Conservation (phyloP, 2,113 vertebrate genomes). For the Actenoides lindsayi region DNA sequence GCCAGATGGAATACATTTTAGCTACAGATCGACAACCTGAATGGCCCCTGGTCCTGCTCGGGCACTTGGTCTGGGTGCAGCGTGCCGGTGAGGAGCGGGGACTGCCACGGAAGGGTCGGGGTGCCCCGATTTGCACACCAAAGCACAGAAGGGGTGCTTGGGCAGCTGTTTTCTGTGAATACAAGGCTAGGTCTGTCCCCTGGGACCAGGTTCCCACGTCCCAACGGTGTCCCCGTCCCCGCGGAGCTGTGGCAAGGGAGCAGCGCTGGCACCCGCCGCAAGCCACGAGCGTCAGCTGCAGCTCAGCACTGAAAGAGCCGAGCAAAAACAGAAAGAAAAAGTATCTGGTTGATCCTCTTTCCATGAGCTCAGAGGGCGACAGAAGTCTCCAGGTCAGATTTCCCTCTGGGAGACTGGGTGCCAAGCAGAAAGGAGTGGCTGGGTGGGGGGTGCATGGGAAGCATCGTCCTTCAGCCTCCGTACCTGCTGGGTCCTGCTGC, state of each 20-base stretch:
- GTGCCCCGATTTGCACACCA: neutral
- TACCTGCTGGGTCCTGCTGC: neutral
- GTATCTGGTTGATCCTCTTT: conserved; percentile 52
- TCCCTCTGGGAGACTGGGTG: neutral
- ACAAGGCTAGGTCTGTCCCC: neutral
- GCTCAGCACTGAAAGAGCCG: neutral
- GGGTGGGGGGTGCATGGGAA: neutral
- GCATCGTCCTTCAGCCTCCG: neutral
- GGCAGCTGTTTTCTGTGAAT: fast-evolving
- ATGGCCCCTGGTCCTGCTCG: neutral
- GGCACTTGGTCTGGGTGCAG: fast-evolving
- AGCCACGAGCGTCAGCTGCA: neutral
- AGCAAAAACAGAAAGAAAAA: conserved; percentile 13
- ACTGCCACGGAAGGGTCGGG: neutral
- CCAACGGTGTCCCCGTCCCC: fast-evolving
- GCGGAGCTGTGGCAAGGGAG: neutral
- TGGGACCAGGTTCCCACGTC: neutral
- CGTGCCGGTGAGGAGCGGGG: fast-evolving
- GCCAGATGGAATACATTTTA: neutral
- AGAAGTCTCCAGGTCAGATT: conserved; percentile 47
- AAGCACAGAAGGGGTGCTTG: neutral
- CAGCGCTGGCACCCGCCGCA: neutral
- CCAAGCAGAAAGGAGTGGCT: neutral
- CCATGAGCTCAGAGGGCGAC: conserved; percentile 61
- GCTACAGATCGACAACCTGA: neutral